A percentile compares a stretch with the other conserved stretches of the same genome.
These are phyloP conservation scores for Ceratothoa steindachneri DNA, from an alignment of 2,888 invertebrate genomes.

Conservation along the genomic window DNA sequence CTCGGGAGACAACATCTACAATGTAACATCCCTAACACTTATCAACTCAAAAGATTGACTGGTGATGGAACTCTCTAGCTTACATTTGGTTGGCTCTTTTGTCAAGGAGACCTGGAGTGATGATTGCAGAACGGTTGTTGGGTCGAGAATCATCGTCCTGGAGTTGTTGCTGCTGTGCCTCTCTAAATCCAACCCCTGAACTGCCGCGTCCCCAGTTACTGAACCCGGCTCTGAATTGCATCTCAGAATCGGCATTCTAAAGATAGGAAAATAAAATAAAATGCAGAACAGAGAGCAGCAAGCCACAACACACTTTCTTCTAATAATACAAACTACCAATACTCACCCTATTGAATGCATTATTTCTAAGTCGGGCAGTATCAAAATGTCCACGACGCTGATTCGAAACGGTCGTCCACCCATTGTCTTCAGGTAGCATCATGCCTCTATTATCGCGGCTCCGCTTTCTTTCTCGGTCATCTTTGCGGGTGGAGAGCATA, in stretches of 20 bases:
- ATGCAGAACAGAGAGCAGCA: neutral
- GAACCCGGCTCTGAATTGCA: constrained; percentile 28
- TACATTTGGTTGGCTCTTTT: too few relatives aligned
- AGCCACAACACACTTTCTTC: neutral
- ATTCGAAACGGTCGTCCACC: constrained; percentile 26
- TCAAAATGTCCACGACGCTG: constrained; percentile 25
- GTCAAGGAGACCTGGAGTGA: too few relatives aligned
- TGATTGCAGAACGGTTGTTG: too few relatives aligned
- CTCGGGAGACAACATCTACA: too few relatives aligned
- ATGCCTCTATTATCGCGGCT: constrained; percentile 21
- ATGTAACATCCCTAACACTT: neutral
- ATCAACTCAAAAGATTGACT: neutral
- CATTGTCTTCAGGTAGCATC: constrained; percentile 19
- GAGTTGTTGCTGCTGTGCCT: too few relatives aligned
- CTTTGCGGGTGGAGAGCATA: constrained; percentile 17
- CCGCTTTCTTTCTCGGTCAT: constrained; percentile 25
- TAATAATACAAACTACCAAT: neutral
- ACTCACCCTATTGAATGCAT: constrained; percentile 31
- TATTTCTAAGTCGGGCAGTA: constrained; percentile 27
- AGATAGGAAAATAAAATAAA: neutral
- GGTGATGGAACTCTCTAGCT: too few relatives aligned
- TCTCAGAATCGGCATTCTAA: constrained; percentile 3
- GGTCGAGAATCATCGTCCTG: constrained; percentile 25
- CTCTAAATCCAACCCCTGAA: constrained; percentile 35
- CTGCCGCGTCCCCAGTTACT: constrained; percentile 36